Evolutionary conservation across 2,113 vertebrate species (phyloP), one percentile per base, ranked within the genome.

Genomic region (Phrynosoma platyrhinos): DNA sequence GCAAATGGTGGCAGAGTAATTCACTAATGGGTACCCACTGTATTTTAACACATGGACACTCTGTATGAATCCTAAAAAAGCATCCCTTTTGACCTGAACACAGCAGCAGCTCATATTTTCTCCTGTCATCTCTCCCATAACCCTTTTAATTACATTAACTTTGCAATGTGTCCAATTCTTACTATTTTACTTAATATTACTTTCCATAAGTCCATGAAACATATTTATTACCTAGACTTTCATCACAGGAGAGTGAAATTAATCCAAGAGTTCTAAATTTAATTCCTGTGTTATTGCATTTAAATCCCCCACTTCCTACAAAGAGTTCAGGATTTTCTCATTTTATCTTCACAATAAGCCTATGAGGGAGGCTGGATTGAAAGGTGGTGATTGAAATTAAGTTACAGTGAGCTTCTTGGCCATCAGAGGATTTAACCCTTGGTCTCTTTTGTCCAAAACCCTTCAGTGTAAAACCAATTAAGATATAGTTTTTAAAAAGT

Each of bases 121-220:
- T 72, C n/a, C 36, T 32, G 6, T 69, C 68, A n/a, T 62, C 82
- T 80, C 32, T 85, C 68, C 52, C 52, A 62, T 66, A 14, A 55
- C 58, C 62, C 21, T 81, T 76, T 76, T 76, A 80, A 85, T 89
- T 85, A 82, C 18, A 53, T 77, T 88, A n/a, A 42, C 27, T 25
- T 75, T 81, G 42, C 71, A 76, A 36, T 27, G 16, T 53, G 42
- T 47, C 68, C 20, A 75, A 21, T 36, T 69, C 68, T 76, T 53
- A n/a, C 30, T 53, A 52, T 89, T 66, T 85, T 74, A 72, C 23
- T 85, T 85, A 80, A 58, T 72, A 64, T 75, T 66, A 40, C n/a
- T 72, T 79, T 75, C 68, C 25, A 30, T 27, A 40, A n/a, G 68
- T 76, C 42, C 80, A 64, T 36, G n/a, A 74, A 21, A 30, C 10